Evolutionary conservation across 2,797 vertebrate genomes (phyloP).

Genomic region (Zalophus californianus): DNA sequence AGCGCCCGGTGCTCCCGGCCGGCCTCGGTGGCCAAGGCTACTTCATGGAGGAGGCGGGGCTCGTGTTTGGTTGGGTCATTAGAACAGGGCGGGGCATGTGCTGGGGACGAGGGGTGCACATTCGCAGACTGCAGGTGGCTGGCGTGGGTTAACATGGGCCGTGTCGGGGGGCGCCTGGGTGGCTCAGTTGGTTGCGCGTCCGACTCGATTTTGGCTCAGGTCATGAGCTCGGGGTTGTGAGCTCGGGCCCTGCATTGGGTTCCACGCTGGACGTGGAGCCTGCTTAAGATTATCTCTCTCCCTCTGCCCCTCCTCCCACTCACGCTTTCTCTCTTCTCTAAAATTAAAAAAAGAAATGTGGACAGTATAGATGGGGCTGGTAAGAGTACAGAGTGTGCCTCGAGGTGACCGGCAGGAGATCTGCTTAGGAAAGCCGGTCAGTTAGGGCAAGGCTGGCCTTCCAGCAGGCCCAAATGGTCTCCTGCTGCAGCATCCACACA

Average conservation of each 20-base stretch:
- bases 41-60: not conserved
- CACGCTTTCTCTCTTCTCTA: not conserved
- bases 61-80: not conserved
- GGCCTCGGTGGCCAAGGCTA: not conserved
- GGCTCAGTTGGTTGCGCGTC: not conserved
- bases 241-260: fast-evolving
- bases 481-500: not conserved
- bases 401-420: not conserved
- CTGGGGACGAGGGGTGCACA: fast-evolving
- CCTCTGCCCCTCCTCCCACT: not conserved
- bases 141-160: fast-evolving
- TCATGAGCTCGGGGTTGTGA: not conserved
- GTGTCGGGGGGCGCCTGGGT: not conserved
- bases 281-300: not conserved
- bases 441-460: not conserved
- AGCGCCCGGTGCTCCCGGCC: not conserved
- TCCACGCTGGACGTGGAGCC: not conserved
- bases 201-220: not conserved
- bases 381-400: not conserved
- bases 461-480: not conserved
- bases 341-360: not conserved
- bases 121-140: not conserved
- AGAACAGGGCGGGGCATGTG: fast-evolving
- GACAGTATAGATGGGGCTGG: fast-evolving
- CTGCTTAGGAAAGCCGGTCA: not conserved